Conservation (phyloP, 2,113 vertebrate species). For the Pleuronectes platessa region DNA sequence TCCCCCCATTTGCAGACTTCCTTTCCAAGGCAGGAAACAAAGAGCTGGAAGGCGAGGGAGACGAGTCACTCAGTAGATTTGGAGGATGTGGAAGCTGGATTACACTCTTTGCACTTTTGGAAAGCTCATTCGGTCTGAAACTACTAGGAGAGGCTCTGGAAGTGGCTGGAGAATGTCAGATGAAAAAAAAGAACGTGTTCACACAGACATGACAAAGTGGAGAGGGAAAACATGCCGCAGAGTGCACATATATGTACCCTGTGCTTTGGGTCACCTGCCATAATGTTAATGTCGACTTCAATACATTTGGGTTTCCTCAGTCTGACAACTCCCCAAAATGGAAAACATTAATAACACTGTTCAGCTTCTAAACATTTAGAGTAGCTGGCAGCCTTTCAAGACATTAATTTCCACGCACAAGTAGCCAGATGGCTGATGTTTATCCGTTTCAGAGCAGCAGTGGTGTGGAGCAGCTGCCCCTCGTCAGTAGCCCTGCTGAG, state of each 20-base stretch:
- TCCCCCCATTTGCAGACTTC: conserved; percentile 39
- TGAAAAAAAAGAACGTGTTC: background rate
- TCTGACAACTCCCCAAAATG: conserved; percentile 33
- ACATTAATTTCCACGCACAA: conserved; percentile 1
- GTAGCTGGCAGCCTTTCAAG: conserved; percentile 19
- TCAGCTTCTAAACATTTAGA: conserved; percentile 22
- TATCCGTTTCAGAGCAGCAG: conserved; percentile 19
- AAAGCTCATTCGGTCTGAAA: conserved; percentile 49
- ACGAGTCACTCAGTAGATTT: conserved; percentile 20
- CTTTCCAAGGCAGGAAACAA: conserved; percentile 44
- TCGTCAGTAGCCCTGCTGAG: background rate
- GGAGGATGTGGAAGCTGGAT: conserved; percentile 61
- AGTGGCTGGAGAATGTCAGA: conserved; percentile 23
- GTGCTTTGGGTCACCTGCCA: conserved; percentile 24
- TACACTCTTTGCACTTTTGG: conserved; percentile 47
- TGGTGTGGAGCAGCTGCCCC: background rate
- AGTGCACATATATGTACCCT: conserved; percentile 2
- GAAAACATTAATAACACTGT: conserved; percentile 29
- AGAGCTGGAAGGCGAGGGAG: conserved; percentile 32
- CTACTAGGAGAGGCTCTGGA: conserved; percentile 28
- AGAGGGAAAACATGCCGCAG: conserved; percentile 1
- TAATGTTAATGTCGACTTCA: conserved; percentile 18
- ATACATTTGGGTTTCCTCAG: conserved; percentile 42
- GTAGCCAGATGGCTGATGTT: conserved; percentile 39
- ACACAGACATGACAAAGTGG: conserved; percentile 8